Evolutionary conservation across 1,140 invertebrate species (phyloP), one percentile per base, ranked within the genome.

Genomic region (Drosophila bifasciata): DNA sequence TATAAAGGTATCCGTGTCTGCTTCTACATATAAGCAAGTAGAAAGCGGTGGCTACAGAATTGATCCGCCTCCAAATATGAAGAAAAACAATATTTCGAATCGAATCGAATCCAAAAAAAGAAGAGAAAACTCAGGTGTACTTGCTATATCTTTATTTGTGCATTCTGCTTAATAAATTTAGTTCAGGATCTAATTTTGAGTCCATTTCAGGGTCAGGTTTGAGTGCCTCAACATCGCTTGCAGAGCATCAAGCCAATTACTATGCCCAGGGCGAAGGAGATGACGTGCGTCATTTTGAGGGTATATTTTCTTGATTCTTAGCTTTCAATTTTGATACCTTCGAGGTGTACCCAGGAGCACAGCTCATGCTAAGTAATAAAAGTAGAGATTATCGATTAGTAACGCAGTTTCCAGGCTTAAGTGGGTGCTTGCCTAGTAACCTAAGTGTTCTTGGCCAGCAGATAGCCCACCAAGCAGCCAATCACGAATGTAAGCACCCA

Each of bases 251-350:
- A 52, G 23, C 73, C 71, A 51, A 76, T 67, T 16, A 76, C 50
- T 13, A 76, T 44, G 21, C 73, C 73, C 53, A 76, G 25, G 39
- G 71, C 73, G 28, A 76, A 76, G 9, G 81, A 69, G 39, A 85
- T 77, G 6, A 85, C 28, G 28, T 81, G 77, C 9, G 48, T 74
- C 80, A 85, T 77, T 8, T 19, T 60, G 28, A 9, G 2, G n/a
- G 5, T 2, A 15, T 16, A 15, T 15, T 15, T 16, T 1, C 1
- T 64, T 44, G 19, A 7, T 63, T 23, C n/a, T 23, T 23, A 6
- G 4, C 25, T 44, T 41, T 15, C 7, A n/a, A 16, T 41, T 23
- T 3, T 11, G 7, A 5, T 5, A 11, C 15, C 5, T 55, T 23
- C 39, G 7, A 41, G 8, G 36, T 13, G 19, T 41, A 23, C 36